Evolutionary conservation across 2,888 invertebrate species (phyloP), one percentile per base, ranked within the genome.

Genomic region (Phaonia tiefii): DNA sequence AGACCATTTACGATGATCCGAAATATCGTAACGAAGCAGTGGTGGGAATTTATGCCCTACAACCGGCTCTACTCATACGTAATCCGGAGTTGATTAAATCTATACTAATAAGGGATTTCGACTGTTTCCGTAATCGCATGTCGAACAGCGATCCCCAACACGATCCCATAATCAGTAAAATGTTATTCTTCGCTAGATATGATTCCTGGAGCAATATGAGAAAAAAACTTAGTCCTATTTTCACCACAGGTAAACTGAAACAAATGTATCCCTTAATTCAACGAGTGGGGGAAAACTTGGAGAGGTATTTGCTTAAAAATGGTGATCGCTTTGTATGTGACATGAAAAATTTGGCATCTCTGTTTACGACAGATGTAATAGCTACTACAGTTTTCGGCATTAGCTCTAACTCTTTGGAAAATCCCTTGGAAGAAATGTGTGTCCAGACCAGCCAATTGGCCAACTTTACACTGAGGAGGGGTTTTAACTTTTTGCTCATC

Each of bases 31-130:
- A n/a, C n/a, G n/a, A n/a, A n/a, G n/a, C n/a, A n/a, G n/a, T n/a
- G n/a, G n/a, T n/a, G n/a, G n/a, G n/a, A n/a, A n/a, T n/a, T n/a
- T n/a, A n/a, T n/a, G n/a, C n/a, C n/a, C n/a, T n/a, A n/a, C n/a
- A n/a, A n/a, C n/a, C n/a, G 0, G 88, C 88, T 1, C 42, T 92
- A 1, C 60, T 92, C 8, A 66, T 91, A 1, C 88, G 91, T 0
- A 91, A 92, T 84, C 91, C 90, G 87, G 89, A 91, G 26, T 73
- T 92, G 0, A 85, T 91, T 0, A 91, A 91, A 60, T 84, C 86
- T 1, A 79, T 92, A 10, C 83, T 92, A 13, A 87, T 92, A 13
- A 91, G 90, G 56, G 75, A 86, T 7, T 88, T 89, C 17, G 82
- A 87, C 65, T 84, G 79, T 54, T 88, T 88, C 31, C 72, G 85